These are phyloP conservation scores for Nasonia giraulti DNA, from an alignment of 1,140 invertebrate species.

Conservation along the genomic window DNA sequence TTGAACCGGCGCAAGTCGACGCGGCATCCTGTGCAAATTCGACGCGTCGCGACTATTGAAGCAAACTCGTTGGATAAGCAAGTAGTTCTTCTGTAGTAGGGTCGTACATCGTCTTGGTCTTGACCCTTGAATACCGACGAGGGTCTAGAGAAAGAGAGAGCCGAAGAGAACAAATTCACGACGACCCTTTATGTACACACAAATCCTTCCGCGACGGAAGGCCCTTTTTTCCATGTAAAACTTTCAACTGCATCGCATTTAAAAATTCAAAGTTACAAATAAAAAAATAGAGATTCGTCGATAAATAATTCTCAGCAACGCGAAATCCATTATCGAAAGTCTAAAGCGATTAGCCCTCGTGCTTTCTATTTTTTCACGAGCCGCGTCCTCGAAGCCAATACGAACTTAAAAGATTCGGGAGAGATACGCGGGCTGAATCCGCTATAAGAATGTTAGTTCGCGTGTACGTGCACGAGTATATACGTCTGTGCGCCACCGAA, in stretches of 20 bases:
- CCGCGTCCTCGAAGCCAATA: not conserved
- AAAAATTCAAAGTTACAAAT: not conserved
- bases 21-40: slow-evolving; percentile 39
- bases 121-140: slow-evolving; percentile 12
- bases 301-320: not conserved
- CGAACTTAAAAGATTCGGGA: slow-evolving; percentile 38
- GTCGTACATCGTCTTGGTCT: slow-evolving; percentile 9
- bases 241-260: slow-evolving; percentile 8
- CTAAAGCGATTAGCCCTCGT: not conserved
- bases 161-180: slow-evolving; percentile 16
- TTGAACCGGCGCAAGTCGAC: not conserved
- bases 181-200: not conserved
- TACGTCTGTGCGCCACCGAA: not conserved
- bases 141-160: not conserved
- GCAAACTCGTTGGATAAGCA: not conserved
- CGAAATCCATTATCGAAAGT: not conserved
- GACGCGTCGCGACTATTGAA: slow-evolving; percentile 10
- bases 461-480: not conserved
- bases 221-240: not conserved
- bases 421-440: slow-evolving; percentile 40
- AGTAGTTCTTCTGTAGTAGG: not conserved
- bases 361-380: not conserved
- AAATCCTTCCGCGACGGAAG: slow-evolving; percentile 15
- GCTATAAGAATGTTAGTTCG: slow-evolving; percentile 35
- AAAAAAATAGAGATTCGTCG: not conserved